Evolutionary conservation across 2,113 vertebrate genomes (phyloP), one percentile per base, ranked within the genome.

Genomic region (Hyperoodon ampullatus): DNA sequence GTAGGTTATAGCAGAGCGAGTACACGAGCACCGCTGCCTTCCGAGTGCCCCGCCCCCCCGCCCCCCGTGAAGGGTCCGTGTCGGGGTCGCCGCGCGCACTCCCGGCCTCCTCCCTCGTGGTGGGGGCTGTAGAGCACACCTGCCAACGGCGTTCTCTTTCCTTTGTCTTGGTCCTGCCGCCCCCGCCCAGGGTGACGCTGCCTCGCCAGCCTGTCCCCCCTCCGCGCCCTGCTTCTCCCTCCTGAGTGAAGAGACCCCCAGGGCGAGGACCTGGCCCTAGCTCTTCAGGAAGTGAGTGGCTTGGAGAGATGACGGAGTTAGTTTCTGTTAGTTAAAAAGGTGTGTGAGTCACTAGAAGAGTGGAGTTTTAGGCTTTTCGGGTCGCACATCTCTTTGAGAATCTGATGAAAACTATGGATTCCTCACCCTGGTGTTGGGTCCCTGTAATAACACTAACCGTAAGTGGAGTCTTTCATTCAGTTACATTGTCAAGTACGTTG

Each of bases 1-100:
- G 28, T 11, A 3, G 44, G 72, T 33, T 19, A 19, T 11, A 7
- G 23, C 7, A 8, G 18, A 33, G 47, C 47, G 21, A 7, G 74
- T 1, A 1, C 1, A 0, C 18, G 1, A 6, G 10, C 1, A 47
- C 47, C 30, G 53, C 47, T 23, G 47, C 47, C 50, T 6, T 8
- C 30, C 18, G 18, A 15, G 74, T 5, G 3, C 30, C 47, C 74
- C 0, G 2, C 47, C 3, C 1, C 30, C 28, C 44, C 7, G 23
- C 28, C 74, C 21, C 47, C 53, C 15, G 47, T 1, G 53, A 53
- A 53, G 53, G 53, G 53, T 6, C 53, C 53, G 15, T 53, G 53
- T 16, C 15, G 15, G 53, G 53, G 53, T 53, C 1, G 5, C 18
- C 15, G 15, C 53, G 18, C 15, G 53, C 15, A 18, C 5, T 15